Evolutionary conservation across 2,888 invertebrate species (phyloP).

Genomic region (Unio pictorum): DNA sequence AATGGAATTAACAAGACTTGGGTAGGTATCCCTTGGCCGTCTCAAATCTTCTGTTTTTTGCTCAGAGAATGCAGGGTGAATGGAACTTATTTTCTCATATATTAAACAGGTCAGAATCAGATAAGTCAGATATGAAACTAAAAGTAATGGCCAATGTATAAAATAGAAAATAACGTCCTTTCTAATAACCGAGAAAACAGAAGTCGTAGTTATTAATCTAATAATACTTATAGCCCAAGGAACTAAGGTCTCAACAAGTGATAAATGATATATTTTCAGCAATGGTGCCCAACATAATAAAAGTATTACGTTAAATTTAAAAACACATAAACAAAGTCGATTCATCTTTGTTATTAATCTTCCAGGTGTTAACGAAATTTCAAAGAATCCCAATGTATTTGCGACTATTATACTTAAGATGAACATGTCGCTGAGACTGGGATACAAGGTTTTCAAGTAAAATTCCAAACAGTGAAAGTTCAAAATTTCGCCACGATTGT

Average conservation of each 20-base stretch:
- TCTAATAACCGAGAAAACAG: constrained; percentile 56
- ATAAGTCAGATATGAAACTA: constrained; percentile 51
- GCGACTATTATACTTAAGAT: constrained; percentile 71
- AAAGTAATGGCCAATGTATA: constrained; percentile 39
- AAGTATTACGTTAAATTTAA: constrained; percentile 72
- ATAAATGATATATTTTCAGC: constrained; percentile 70
- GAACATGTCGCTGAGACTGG: constrained; percentile 75
- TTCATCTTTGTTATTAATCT: constrained; percentile 64
- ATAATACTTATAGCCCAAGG: constrained; percentile 62
- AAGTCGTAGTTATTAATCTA: constrained; percentile 65
- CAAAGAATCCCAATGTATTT: constrained; percentile 72
- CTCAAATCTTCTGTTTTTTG: too few relatives aligned
- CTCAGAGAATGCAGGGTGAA: constrained; percentile 5
- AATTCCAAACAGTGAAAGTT: constrained; percentile 72
- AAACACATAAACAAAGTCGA: constrained; percentile 70
- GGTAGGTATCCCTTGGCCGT: too few relatives aligned
- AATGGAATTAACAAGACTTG: too few relatives aligned
- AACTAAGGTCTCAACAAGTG: constrained; percentile 63
- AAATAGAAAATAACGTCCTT: constrained; percentile 59
- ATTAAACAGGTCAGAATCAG: constrained; percentile 22
- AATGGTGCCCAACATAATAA: constrained; percentile 72
- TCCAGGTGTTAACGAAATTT: constrained; percentile 70
- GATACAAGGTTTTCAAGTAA: constrained; percentile 72
- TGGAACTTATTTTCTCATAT: constrained; percentile 1
- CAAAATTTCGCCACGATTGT: constrained; percentile 69